phyloP scores from a whole-genome alignment of 2,113 vertebrate species.

The Andinoacara biseriatus region DNA sequence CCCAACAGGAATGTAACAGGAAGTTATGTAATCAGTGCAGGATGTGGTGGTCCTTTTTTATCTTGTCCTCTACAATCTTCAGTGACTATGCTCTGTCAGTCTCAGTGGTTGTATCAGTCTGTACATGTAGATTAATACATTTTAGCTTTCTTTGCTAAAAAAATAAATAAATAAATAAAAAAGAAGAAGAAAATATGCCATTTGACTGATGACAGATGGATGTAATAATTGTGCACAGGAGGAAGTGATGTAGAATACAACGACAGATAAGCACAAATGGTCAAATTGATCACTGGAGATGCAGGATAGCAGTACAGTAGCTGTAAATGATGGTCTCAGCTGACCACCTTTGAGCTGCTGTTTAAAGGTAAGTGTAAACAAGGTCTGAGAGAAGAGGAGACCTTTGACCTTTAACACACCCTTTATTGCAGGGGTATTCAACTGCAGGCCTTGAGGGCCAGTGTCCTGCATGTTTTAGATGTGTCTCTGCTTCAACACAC shows the following conservation, averaged over 20 bases:
- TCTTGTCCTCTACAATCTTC: not conserved
- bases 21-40: not conserved
- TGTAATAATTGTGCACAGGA: not conserved
- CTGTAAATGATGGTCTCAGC: not conserved
- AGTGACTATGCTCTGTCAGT: not conserved
- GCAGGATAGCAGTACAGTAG: not conserved
- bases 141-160: not conserved
- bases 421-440: too few relatives aligned
- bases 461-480: too few relatives aligned
- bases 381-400: not conserved
- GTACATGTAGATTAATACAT: not conserved
- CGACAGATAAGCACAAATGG: not conserved
- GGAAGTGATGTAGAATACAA: not conserved
- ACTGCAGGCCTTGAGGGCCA: too few relatives aligned
- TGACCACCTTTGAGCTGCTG: not conserved
- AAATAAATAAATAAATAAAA: too few relatives aligned
- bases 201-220: not conserved
- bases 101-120: not conserved
- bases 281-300: not conserved
- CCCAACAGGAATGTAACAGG: not conserved
- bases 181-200: rapidly evolving
- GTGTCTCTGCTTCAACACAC: too few relatives aligned
- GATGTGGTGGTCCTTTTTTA: not conserved
- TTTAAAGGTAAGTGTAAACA: not conserved
- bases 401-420: too few relatives aligned